Evolutionary conservation across 2,113 vertebrate genomes (phyloP), one percentile per base, ranked within the genome.

Genomic region (Proterorhinus semilunaris): DNA sequence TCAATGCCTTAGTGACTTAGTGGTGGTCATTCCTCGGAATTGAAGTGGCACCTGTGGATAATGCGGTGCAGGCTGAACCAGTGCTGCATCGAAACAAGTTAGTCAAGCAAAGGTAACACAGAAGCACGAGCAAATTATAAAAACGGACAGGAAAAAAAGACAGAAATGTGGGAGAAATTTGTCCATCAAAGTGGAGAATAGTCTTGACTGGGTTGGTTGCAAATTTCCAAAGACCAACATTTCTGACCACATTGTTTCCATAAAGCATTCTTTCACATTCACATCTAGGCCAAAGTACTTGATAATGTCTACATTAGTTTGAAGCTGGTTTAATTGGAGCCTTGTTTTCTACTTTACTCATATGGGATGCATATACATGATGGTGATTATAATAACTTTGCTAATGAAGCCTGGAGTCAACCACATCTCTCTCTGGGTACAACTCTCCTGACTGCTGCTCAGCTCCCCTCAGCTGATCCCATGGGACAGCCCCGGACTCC

Each of bases 391-490:
- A 36, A 36, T 36, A 36, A 36, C 27, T 36, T 36, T 12, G 6
- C 42, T 58, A 58, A 58, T 58, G 21, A 58, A 42, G 27, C 55
- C 42, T 7, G 10, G 27, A 58, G 55, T 15, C 27, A 2, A 58
- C 10, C 55, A 13, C 21, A 42, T 21, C 54, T 13, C 55, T 13
- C 55, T 42, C 17, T 42, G 10, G 21, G 12, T 11, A 42, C 27
- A 42, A 42, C 10, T 21, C 55, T 58, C 55, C 27, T 58, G 55
- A 58, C 55, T 42, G 54, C 11, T 45, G 75, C 83, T 73, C 67
- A n/a, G 79, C 76, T 69, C 71, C 62, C 1, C 65, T 58, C 49
- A 55, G 82, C 76, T 84, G 82, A 88, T 87, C 72, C 86, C 73
- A 71, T 83, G 66, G 65, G 86, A 90, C 80, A 67, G 73, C 51